Conservation (phyloP, 2,888 invertebrate genomes). For the Fragum sueziense region DNA sequence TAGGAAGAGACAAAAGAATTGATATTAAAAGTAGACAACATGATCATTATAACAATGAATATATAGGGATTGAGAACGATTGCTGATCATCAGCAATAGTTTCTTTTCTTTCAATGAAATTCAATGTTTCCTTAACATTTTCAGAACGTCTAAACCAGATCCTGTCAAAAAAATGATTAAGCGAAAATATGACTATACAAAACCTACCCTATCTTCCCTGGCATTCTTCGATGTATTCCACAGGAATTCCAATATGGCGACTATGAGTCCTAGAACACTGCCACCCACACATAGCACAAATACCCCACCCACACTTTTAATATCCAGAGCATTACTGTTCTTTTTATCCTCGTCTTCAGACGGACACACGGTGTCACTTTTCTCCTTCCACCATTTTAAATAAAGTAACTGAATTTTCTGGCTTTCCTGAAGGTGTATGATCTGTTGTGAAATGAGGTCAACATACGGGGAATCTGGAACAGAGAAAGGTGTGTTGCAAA, state of each 20-base stretch:
- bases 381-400: conserved; percentile 94
- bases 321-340: conserved; percentile 93
- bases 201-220: conserved; percentile 71
- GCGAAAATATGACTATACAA: too few relatives aligned
- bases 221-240: conserved; percentile 79
- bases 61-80: too few relatives aligned
- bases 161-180: too few relatives aligned
- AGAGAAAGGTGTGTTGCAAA: too few relatives aligned
- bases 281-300: conserved; percentile 98
- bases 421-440: conserved; percentile 97
- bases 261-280: conserved; percentile 93
- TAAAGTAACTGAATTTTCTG: conserved; percentile 93
- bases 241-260: conserved; percentile 94
- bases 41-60: too few relatives aligned
- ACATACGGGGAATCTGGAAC: conserved; percentile 94
- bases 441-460: conserved; percentile 96
- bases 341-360: conserved; percentile 88
- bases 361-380: conserved; percentile 81
- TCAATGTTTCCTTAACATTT: too few relatives aligned
- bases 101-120: too few relatives aligned
- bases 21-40: too few relatives aligned
- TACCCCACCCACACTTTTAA: conserved; percentile 95
- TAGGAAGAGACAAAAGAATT: too few relatives aligned
- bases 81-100: too few relatives aligned
- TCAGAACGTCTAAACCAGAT: too few relatives aligned